A percentile compares a stretch with the other conserved stretches of the same genome.
Evolutionary conservation across 2,888 invertebrate genomes (phyloP).

Genomic region (Caenorhabditis sulstoni): DNA sequence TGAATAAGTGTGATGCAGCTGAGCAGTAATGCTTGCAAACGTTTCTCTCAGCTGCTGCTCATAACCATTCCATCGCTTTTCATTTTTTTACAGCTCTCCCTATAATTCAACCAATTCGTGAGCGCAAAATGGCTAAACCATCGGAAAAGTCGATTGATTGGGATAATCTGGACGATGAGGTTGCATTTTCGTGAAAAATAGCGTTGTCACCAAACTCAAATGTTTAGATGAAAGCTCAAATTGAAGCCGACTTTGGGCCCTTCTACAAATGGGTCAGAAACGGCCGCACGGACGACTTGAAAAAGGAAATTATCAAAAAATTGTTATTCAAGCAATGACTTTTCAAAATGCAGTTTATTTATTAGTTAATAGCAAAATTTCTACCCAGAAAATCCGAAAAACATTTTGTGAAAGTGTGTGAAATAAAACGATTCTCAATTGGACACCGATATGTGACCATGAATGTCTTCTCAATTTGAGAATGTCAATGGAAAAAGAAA

Average conservation of each 20-base stretch:
- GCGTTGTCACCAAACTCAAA: too few species aligned
- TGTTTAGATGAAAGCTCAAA: slow-evolving; percentile 58
- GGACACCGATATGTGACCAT: slow-evolving; percentile 50
- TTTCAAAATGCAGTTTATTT: slow-evolving; percentile 32
- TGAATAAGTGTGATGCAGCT: too few species aligned
- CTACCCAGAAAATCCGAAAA: slow-evolving; percentile 39
- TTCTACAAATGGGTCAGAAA: slow-evolving; percentile 65
- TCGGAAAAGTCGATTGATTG: slow-evolving; percentile 25
- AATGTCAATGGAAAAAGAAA: slow-evolving; percentile 19
- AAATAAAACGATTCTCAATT: slow-evolving; percentile 41
- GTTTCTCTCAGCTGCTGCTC: not conserved
- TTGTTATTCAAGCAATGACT: slow-evolving; percentile 41
- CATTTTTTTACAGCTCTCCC: slow-evolving; percentile 34
- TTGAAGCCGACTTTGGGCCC: slow-evolving; percentile 60
- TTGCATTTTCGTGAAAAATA: too few species aligned
- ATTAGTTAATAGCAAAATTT: slow-evolving; percentile 19
- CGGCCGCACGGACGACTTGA: slow-evolving; percentile 62
- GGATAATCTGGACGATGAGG: slow-evolving; percentile 49
- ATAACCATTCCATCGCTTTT: not conserved
- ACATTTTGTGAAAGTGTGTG: slow-evolving; percentile 19
- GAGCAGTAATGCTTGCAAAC: too few species aligned
- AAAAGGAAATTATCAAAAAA: slow-evolving; percentile 59
- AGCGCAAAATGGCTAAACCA: slow-evolving; percentile 20
- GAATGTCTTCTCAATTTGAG: slow-evolving; percentile 35
- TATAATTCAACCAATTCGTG: slow-evolving; percentile 52